These are phyloP conservation scores for Pelusios castaneus DNA, from an alignment of 2,113 vertebrate species.

Conservation along the genomic window DNA sequence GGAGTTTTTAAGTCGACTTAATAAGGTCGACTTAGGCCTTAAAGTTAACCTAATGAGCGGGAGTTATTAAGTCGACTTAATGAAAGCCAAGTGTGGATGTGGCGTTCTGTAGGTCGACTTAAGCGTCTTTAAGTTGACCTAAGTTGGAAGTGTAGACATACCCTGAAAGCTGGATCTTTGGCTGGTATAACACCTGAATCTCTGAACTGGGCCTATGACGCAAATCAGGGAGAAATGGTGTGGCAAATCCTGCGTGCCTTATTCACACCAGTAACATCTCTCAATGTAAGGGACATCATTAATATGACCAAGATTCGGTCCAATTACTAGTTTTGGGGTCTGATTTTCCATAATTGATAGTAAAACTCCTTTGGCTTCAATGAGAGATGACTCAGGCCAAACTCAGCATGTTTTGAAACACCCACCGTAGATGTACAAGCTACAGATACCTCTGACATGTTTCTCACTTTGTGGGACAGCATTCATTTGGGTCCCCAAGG, in stretches of 20 bases:
- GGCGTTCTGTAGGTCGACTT: no score
- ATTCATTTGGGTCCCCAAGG: no score
- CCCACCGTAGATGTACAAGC: no score
- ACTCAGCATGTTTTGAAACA: background rate
- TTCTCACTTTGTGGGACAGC: no score
- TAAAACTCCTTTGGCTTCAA: conserved; percentile 54
- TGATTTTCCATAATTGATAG: conserved; percentile 29
- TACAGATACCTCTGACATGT: no score
- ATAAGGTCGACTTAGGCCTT: no score
- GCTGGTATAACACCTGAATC: background rate
- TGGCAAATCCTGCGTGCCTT: background rate
- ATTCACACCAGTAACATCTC: background rate
- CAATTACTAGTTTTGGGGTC: background rate
- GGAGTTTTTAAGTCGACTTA: no score
- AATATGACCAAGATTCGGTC: background rate
- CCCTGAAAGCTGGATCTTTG: background rate
- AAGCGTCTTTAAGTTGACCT: no score
- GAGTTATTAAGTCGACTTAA: no score
- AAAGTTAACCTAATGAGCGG: no score
- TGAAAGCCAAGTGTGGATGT: no score
- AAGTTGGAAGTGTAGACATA: no score
- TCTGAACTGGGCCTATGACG: background rate
- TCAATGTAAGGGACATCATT: background rate
- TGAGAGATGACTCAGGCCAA: background rate
- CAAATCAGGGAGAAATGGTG: background rate